phyloP scores from a whole-genome alignment of 2,888 invertebrate species.

The Aethes cnicana region DNA sequence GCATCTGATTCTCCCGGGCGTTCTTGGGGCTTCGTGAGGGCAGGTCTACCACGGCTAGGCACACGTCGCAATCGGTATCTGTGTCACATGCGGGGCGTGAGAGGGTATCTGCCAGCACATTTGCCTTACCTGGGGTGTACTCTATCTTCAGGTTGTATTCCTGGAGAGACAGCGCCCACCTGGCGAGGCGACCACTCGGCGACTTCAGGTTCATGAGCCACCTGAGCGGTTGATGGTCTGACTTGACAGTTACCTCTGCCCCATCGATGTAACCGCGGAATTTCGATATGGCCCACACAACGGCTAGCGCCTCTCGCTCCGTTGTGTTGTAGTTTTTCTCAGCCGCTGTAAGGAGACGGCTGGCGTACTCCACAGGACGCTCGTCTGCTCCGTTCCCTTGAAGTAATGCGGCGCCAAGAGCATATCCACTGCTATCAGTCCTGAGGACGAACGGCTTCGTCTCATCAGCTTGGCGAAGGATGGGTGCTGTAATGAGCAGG shows the following conservation, averaged over 20 bases:
- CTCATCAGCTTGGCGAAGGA: constrained; percentile 37
- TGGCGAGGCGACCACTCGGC: constrained; percentile 51
- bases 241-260: constrained; percentile 46
- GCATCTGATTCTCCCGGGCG: not conserved
- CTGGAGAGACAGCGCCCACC: too few relatives aligned
- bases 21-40: not conserved
- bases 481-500: constrained; percentile 29
- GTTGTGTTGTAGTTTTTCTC: constrained; percentile 49
- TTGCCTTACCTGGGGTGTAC: constrained; percentile 47
- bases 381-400: constrained; percentile 35
- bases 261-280: constrained; percentile 60
- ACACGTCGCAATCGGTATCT: constrained; percentile 4
- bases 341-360: constrained; percentile 37
- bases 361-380: constrained; percentile 37
- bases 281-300: constrained; percentile 50
- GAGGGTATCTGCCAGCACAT: constrained; percentile 48
- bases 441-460: constrained; percentile 33
- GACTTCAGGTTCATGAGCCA: constrained; percentile 54
- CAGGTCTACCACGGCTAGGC: constrained; percentile 8
- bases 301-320: constrained; percentile 50
- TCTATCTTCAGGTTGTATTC: constrained; percentile 46
- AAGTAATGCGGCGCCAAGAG: constrained; percentile 34
- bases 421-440: too few relatives aligned
- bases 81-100: constrained; percentile 39
- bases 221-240: constrained; percentile 63